phyloP scores from a whole-genome alignment of 1,140 invertebrate genomes.

The Procambarus clarkii region DNA sequence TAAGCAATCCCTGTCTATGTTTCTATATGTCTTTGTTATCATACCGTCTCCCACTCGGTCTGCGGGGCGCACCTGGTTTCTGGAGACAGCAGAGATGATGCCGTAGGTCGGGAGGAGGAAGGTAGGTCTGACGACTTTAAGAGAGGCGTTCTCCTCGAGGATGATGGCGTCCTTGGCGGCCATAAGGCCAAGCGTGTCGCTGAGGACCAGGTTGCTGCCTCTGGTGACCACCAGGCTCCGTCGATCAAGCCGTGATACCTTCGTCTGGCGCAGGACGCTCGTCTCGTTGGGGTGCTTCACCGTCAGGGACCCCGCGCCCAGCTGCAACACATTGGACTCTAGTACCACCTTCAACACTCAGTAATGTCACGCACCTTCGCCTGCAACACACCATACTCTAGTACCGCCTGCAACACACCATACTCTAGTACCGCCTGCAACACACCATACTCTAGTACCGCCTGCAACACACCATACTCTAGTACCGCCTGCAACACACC shows the following conservation, averaged over 20 bases:
- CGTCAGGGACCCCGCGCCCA: not conserved
- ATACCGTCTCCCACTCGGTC: too few species aligned
- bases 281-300: constrained; percentile 29
- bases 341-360: too few species aligned
- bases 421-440: too few species aligned
- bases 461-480: constrained; percentile 3
- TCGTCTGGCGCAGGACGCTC: not conserved
- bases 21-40: too few species aligned
- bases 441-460: too few species aligned
- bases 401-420: too few species aligned
- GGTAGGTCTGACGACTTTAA: not conserved
- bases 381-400: too few species aligned
- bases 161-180: constrained; percentile 29
- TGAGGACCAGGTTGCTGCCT: constrained; percentile 31
- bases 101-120: not conserved
- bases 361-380: too few species aligned
- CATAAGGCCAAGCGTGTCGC: constrained; percentile 5
- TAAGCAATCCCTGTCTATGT: too few species aligned
- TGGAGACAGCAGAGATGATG: constrained; percentile 27
- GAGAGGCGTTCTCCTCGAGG: constrained; percentile 36
- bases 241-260: not conserved
- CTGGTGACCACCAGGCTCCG: constrained; percentile 34
- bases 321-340: not conserved
- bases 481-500: too few species aligned
- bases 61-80: constrained; percentile 19